Conservation (phyloP, 2,113 vertebrate species). For the Lamprologus tigripictilis region DNA sequence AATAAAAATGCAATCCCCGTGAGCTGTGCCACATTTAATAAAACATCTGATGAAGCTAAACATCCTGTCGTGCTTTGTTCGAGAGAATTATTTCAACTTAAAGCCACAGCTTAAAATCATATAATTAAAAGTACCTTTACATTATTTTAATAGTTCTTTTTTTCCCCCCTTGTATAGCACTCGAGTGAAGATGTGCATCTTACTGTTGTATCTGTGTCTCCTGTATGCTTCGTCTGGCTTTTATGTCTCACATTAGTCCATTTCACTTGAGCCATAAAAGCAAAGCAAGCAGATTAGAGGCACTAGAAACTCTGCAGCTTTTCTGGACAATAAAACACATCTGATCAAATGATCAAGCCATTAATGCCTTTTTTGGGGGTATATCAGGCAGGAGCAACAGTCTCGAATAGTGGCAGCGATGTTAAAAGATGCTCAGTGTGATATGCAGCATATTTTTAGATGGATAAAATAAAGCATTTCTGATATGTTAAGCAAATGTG, state of each 20-base stretch:
- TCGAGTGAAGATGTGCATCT: neutral
- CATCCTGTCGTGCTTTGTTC: neutral
- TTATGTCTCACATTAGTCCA: neutral
- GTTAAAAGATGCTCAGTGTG: neutral
- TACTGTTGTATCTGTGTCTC: neutral
- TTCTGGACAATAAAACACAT: neutral
- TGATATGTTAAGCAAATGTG: neutral
- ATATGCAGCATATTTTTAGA: neutral
- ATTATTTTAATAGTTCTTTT: neutral
- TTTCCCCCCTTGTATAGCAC: accelerated
- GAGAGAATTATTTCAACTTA: neutral
- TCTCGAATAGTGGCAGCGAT: neutral
- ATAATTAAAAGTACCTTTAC: neutral
- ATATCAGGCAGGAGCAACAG: neutral
- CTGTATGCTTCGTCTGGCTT: neutral
- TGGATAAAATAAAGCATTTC: neutral
- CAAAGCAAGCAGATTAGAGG: neutral
- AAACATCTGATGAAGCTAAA: neutral
- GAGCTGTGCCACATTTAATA: neutral
- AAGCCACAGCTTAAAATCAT: neutral
- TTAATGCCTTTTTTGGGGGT: neutral
- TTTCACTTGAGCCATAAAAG: neutral
- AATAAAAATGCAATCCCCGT: neutral
- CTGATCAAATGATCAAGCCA: neutral
- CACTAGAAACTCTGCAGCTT: neutral